Evolutionary conservation across 2,888 invertebrate species (phyloP), one percentile per base, ranked within the genome.

Genomic region (Acronicta leporina): DNA sequence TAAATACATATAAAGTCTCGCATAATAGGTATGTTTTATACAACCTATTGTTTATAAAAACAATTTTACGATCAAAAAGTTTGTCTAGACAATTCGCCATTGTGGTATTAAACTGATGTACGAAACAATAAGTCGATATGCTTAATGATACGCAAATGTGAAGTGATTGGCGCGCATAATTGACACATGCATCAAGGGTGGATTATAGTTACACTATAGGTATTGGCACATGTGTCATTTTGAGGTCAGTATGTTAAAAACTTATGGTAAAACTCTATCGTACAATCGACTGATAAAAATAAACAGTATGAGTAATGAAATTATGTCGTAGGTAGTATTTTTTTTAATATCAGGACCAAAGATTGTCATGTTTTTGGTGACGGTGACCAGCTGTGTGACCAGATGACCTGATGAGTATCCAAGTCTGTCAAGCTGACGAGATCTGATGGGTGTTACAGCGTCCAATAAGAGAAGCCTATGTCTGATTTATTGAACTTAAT

Each of bases 111-210:
- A 53, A 63, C 16, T 56, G 48, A 64, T 54, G 45, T 33, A 44
- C 27, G 50, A 65, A 66, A 77, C 76, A 77, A 77, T 77, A 76
- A 63, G 45, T 51, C 49, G 46, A 56, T 64, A 72, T 74, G 74
- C 49, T 51, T 69, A 69, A 43, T n/a, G 15, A 27, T 43, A 27
- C 47, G 58, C 54, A 59, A 68, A 60, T 55, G 59, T 57, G 51
- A 48, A 60, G 55, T 51, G 11, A 62, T 63, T 56, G 59, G 25
- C 38, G 57, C 46, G 44, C 38, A 50, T 60, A 61, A 73, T 61
- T 73, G 63, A 57, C 60, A 58, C 38, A 64, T 63, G 15, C 16
- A 51, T 16, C 55, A 51, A 57, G 49, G 13, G 35, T 45, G 62
- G 60, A 69, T 69, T 66, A 75, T 44, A 40, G 49, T 41, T 44